Evolutionary conservation across 2,113 vertebrate genomes (phyloP), one percentile per base, ranked within the genome.

Genomic region (Ramphastos sulfuratus): DNA sequence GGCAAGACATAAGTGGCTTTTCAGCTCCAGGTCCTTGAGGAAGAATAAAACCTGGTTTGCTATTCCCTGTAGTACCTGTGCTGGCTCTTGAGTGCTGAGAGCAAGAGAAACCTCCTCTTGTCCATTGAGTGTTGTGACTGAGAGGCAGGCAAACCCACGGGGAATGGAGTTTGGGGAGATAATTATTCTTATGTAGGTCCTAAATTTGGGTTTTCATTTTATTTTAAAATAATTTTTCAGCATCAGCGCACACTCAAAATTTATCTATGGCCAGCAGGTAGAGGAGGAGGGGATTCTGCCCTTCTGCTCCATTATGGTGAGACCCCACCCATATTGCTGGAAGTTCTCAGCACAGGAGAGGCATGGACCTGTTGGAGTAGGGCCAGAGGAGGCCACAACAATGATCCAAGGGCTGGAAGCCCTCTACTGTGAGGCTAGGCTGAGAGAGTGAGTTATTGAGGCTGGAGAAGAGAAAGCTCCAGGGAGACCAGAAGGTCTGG

Each of bases 41-140:
- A 88, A 94, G 94, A 91, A 94, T 90, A 56, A 91, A 87, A 92
- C 83, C 94, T 84, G 73, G 78, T 92, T 91, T 90, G 50, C 87
- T 96, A 19, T 94, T 96, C 91, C 85, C 87, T 84, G 80, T 69
- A 27, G 80, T 86, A 92, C 90, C 92, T 85, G 82, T 3, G 2
- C 79, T 5, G 75, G 87, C 87, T 96, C 85, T 90, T 95, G 70
- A 84, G 79, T 0, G 12, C 85, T 83, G 80, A 90, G 79, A 96
- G 94, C 87, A 60, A 33, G 82, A 89, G 91, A 87, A 92, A 61
- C 56, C 0, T 9, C 82, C 85, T 94, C 95, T 94, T 95, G 91
- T 95, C 56, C 79, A 5, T 46, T 2, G 73, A 95, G 85, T 87
- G 73, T 33, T 96, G 90, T 88, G 79, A 59, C 48, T 92, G 3